A percentile compares a stretch with the other conserved stretches of the same genome.
Evolutionary conservation across 2,797 vertebrate genomes (phyloP).

Genomic region (Pelobates cultripes): DNA sequence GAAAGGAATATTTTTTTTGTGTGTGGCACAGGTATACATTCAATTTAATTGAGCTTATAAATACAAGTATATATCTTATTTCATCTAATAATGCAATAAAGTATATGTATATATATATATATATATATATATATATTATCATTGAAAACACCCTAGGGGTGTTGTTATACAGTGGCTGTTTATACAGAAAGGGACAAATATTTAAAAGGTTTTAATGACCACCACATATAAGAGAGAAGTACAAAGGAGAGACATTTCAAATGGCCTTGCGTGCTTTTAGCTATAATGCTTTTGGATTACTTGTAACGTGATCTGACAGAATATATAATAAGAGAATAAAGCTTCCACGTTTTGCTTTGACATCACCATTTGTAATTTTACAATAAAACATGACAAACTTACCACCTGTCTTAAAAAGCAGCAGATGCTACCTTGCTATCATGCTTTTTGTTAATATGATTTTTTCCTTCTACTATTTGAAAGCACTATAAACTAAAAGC

Average conservation of each 20-base stretch:
- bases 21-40: too few relatives aligned
- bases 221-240: neutral
- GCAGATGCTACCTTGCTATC: too few relatives aligned
- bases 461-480: too few relatives aligned
- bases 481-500: too few relatives aligned
- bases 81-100: neutral
- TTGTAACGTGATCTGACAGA: neutral
- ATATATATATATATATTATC: too few relatives aligned
- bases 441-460: too few relatives aligned
- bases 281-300: neutral
- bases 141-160: neutral
- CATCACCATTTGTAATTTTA: constrained; percentile 31
- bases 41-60: too few relatives aligned
- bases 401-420: constrained; percentile 28
- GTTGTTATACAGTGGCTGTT: neutral
- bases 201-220: constrained; percentile 9
- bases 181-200: neutral
- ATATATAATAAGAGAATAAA: constrained; percentile 7
- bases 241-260: neutral
- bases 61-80: neutral
- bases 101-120: neutral
- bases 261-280: neutral
- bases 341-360: constrained; percentile 19
- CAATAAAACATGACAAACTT: neutral
- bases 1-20: too few relatives aligned